A percentile compares a stretch with the other conserved stretches of the same genome.
Conservation (phyloP, 2,113 vertebrate genomes). For the Apodemus speciosus region DNA sequence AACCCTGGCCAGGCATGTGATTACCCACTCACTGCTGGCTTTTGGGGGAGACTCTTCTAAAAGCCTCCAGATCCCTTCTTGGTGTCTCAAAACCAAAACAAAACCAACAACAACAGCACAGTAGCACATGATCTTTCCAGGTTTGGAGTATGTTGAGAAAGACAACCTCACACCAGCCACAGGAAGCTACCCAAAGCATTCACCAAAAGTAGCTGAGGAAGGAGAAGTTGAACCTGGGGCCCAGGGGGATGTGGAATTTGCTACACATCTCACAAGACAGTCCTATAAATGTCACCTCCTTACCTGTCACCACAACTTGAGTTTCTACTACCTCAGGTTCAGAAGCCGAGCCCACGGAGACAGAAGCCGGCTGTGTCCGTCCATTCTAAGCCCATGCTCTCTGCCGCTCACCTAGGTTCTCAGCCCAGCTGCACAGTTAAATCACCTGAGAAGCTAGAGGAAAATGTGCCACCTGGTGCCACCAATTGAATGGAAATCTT, state of each 20-base stretch:
- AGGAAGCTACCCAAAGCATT: neutral
- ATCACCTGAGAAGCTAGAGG: constrained; percentile 1
- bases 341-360: neutral
- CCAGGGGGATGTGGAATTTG: too few relatives aligned
- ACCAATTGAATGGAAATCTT: neutral
- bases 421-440: neutral
- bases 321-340: neutral
- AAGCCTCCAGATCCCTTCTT: fast-evolving
- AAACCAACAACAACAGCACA: neutral
- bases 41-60: neutral
- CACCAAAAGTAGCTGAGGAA: too few relatives aligned
- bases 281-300: neutral
- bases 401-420: neutral
- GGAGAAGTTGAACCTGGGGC: too few relatives aligned
- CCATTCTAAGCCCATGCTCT: neutral
- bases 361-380: neutral
- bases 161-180: neutral
- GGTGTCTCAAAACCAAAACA: neutral
- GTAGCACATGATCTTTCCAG: neutral
- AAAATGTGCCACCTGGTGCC: neutral
- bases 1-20: neutral
- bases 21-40: neutral
- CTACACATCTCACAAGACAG: fast-evolving
- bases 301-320: neutral
- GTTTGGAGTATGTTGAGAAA: neutral